Evolutionary conservation across 1,140 invertebrate genomes (phyloP), one percentile per base, ranked within the genome.

Genomic region (Bombyx mandarina): DNA sequence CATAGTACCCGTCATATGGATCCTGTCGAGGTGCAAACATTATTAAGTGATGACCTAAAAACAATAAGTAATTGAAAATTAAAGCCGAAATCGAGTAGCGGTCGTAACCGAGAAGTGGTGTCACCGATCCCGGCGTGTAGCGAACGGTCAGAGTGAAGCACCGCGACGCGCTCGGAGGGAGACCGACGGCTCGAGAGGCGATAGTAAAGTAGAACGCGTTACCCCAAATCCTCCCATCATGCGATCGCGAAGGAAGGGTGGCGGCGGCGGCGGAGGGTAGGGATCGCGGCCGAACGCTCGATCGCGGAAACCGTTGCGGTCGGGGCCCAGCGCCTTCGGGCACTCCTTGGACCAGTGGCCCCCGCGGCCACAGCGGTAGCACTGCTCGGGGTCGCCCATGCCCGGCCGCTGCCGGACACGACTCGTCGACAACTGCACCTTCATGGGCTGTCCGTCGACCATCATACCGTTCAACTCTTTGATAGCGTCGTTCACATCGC

Each of bases 341-440:
- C 96, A 97, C 86, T 97, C 95, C 91, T 96, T 97, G 67, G 95
- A 97, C 96, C 96, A 98, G 89, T 98, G 96, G 64, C 96, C 96
- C 73, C 94, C 94, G 81, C 94, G 92, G 58, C 96, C 96, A 91
- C 96, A 98, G 85, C 96, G 92, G 89, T 97, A 98, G 89, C 96
- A 98, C 80, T 96, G 95, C 79, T 96, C 96, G 77, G 96, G 95
- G 87, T 97, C 95, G 69, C 96, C 96, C 96, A 98, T 98, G 65
- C 96, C 96, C 66, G 96, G 96, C 79, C 95, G 93, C 79, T 96
- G 96, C 65, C 96, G 89, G 7, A 97, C 96, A 79, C 95, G 93
- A 85, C 95, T 96, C 54, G 95, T 96, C 48, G 96, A 97, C 54
- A 97, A 89, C 89, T 97, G 94, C 58, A 96, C 95, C 89, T 96